Evolutionary conservation across 2,888 invertebrate species (phyloP).

Genomic region (Microchrysa polita): DNA sequence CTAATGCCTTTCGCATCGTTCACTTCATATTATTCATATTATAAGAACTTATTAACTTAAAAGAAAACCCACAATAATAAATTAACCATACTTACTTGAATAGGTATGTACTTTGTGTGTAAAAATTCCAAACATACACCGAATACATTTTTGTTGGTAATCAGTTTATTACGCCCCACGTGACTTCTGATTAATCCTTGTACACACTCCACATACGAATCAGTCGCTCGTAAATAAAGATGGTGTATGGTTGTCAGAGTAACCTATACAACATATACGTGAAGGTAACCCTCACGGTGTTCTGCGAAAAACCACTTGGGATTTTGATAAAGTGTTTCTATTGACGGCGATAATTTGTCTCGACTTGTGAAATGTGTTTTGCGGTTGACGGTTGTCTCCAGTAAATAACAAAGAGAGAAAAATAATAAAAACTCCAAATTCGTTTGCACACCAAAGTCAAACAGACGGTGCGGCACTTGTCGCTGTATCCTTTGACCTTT

Average conservation of each 20-base stretch:
- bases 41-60: no score
- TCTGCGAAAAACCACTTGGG: slow-evolving; percentile 22
- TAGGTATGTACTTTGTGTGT: no score
- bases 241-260: not conserved
- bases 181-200: slow-evolving; percentile 15
- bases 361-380: slow-evolving; percentile 44
- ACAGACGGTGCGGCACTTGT: not conserved
- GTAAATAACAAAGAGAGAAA: not conserved
- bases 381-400: slow-evolving; percentile 16
- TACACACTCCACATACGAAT: slow-evolving; percentile 11
- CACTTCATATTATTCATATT: no score
- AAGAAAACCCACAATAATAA: no score
- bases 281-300: not conserved
- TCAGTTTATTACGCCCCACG: not conserved
- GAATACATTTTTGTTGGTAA: not conserved
- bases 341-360: slow-evolving; percentile 47
- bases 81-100: no score
- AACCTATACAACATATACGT: no score
- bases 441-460: not conserved
- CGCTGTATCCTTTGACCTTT: not conserved
- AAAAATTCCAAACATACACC: no score
- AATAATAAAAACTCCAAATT: no score
- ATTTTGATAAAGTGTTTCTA: slow-evolving; percentile 47
- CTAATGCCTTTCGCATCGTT: no score
- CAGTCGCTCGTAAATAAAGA: not conserved